A percentile compares a stretch with the other conserved stretches of the same genome.
phyloP scores from a whole-genome alignment of 1,140 invertebrate genomes.

The Bombus superbus region DNA sequence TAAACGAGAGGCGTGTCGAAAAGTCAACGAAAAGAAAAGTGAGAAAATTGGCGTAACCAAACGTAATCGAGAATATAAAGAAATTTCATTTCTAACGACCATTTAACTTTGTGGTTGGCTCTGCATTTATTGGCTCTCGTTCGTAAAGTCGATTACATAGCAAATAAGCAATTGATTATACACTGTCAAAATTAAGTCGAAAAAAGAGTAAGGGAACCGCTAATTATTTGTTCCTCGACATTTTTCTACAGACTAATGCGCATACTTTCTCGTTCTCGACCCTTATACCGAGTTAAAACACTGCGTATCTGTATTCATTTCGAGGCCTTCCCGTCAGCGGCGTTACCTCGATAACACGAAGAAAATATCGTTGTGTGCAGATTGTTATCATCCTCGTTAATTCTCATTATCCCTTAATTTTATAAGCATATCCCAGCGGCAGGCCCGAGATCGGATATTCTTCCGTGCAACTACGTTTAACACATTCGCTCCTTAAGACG shows the following conservation, averaged over 20 bases:
- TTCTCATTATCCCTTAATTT: slow-evolving; percentile 70
- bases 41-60: not conserved
- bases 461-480: not conserved
- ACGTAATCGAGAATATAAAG: not conserved
- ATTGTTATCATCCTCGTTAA: slow-evolving; percentile 69
- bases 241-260: slow-evolving; percentile 38
- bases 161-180: no score
- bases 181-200: no score
- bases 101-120: no score
- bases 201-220: not conserved
- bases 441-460: slow-evolving; percentile 13
- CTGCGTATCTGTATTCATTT: slow-evolving; percentile 63
- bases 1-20: not conserved
- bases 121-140: no score
- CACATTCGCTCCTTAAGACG: not conserved
- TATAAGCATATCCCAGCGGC: slow-evolving; percentile 50
- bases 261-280: slow-evolving; percentile 36
- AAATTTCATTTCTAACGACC: not conserved
- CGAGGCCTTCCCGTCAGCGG: slow-evolving; percentile 2
- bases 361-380: slow-evolving; percentile 52
- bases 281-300: slow-evolving; percentile 58
- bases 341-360: slow-evolving; percentile 48
- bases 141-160: no score
- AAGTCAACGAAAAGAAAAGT: not conserved
- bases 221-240: not conserved